Percentiles rank a stretch among this genome's conserved stretches.
These are phyloP conservation scores for Cheilosia impressa DNA, from an alignment of 2,888 invertebrate species.

Conservation along the genomic window DNA sequence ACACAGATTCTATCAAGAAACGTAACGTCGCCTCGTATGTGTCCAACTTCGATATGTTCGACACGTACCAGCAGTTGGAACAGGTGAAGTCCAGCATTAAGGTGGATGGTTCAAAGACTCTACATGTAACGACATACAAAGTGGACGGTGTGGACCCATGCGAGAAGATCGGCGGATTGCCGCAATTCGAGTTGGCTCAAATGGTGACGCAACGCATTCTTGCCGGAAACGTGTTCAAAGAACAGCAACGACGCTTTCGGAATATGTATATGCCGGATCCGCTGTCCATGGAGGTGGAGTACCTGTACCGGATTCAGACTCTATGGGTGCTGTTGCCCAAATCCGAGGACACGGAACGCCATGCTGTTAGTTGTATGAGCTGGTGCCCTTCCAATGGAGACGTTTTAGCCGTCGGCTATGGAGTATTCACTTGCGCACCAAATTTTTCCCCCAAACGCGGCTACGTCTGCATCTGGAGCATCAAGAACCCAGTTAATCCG, in stretches of 20 bases:
- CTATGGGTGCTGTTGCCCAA: constrained; percentile 88
- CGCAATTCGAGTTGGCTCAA: constrained; percentile 86
- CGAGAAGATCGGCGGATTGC: constrained; percentile 76
- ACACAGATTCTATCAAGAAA: constrained; percentile 85
- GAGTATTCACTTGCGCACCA: constrained; percentile 86
- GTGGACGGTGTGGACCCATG: constrained; percentile 80
- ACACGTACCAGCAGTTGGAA: constrained; percentile 86
- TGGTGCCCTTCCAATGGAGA: constrained; percentile 89
- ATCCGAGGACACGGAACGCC: constrained; percentile 83
- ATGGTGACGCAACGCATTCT: constrained; percentile 89
- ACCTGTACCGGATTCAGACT: constrained; percentile 87
- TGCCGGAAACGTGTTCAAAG: constrained; percentile 87
- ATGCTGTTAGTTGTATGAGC: constrained; percentile 86
- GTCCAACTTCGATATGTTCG: constrained; percentile 91
- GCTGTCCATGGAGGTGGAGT: constrained; percentile 86
- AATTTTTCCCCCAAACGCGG: constrained; percentile 85
- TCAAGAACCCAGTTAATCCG: constrained; percentile 91
- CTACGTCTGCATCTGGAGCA: constrained; percentile 90
- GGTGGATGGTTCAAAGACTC: constrained; percentile 84
- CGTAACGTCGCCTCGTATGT: constrained; percentile 87
- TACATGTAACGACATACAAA: constrained; percentile 81
- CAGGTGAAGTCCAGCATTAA: constrained; percentile 79
- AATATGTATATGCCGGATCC: constrained; percentile 87
- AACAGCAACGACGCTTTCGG: constrained; percentile 89
- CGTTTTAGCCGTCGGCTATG: constrained; percentile 90